Base-by-base conservation (phyloP, 2,113 vertebrate species). In the Microcebus tavaratra region DNA sequence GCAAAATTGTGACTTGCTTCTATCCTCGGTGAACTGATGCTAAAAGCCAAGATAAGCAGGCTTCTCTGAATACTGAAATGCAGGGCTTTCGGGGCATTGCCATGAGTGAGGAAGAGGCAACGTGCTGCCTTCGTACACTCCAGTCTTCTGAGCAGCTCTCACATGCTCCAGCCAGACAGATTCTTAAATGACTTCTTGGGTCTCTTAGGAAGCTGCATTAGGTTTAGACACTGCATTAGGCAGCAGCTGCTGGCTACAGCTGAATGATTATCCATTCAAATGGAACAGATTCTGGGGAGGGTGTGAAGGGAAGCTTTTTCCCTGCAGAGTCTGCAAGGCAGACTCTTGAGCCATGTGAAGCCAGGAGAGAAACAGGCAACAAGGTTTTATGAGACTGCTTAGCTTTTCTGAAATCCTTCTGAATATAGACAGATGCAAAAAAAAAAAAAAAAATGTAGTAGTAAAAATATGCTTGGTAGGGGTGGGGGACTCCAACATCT, bases 231-330 rank as follows among this genome's bases (percentile, higher is more conserved):
- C 8, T 12, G 12, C 20, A 21, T 59, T 31, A 81, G 31, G 68
- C 27, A 95, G 75, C 87, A 93, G 70, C 75, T 94, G 75, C 76
- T 90, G 76, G 68, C 63, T 76, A 75, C 27, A 91, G 90, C 59
- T 92, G 63, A 95, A 14, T 78, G 53, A 78, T 88, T 34, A 84
- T 42, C 45, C 75, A 55, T 59, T 67, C 91, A 70, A n/a, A 88
- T 3, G n/a, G 42, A 94, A 73, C 88, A 79, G 78, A 88, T 68
- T 92, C 65, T 21, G 27, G 27, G 76, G 45, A 91, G 8, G n/a
- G 15, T 39, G 17, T 21, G 23, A 89, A 55, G 39, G 25, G 34
- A 67, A 39, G 25, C 45, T 81, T 76, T 83, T 67, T 20, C 90
- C 42, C 68, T 12, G 21, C 84, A 78, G 59, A 78, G 55, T 94